Base-by-base conservation (phyloP, 1,140 invertebrate genomes). In the Drosophila carrolli region DNA sequence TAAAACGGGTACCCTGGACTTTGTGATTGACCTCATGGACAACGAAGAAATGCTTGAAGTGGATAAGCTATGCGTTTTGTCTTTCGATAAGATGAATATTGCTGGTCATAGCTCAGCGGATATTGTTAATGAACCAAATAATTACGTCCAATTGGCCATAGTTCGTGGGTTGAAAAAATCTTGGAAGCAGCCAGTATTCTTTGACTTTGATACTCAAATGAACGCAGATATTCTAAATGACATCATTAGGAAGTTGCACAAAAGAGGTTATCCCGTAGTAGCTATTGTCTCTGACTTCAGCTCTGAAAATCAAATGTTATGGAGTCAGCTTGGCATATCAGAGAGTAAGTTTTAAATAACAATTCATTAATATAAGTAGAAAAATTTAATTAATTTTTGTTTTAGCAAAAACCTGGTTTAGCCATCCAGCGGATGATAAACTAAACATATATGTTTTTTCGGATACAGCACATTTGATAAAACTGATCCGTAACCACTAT, bases 81-180 rank as follows among this genome's bases (percentile, higher is more conserved):
- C 61, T 3, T 66, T 75, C 19, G 65, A 75, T 46, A 60, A 75
- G 44, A 78, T 78, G 35, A 55, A 63, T 37, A 29, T 78, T 16
- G 43, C 43, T 27, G 41, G 27, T 8, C 62, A 40, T 11, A 40
- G 38, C 13, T 27, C 14, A 40, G 11, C 11, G 4, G 72, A 78
- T n/a, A 11, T 23, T 38, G 13, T 19, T 9, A 14, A 57, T 13
- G 41, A 61, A n/a, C 54, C 63, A 44, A 50, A 1, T 9, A 75
- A 62, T 14, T 60, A 43, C 13, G 72, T 71, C 1, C 55, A 66
- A 41, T 35, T 75, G 16, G 53, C 54, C 6, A 62, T 73, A 11
- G 56, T 50, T 14, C 65, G 65, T n/a, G 60, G 72, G 4, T 53
- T 78, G 6, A 75, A 65, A 14, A 63, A 54, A 16, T 60, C 41